Conservation (phyloP, 2,888 invertebrate genomes). For the Kuschelorhynchus macadamiae region DNA sequence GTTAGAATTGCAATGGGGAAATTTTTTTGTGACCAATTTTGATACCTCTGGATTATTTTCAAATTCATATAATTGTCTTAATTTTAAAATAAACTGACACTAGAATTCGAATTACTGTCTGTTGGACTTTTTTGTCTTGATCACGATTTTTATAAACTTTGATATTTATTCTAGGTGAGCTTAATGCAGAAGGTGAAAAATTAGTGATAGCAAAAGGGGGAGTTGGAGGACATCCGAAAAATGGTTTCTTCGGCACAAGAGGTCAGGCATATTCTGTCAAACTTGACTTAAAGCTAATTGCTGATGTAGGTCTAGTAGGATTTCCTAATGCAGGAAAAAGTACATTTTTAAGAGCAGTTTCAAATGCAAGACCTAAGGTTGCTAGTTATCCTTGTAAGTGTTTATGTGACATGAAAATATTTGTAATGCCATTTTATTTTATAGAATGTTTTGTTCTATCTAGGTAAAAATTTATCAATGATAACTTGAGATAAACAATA, state of each 20-base stretch:
- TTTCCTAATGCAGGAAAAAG: slow-evolving; percentile 97
- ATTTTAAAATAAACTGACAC: no score
- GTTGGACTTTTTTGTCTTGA: no score
- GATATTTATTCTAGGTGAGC: slow-evolving; percentile 74
- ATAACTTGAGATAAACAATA: no score
- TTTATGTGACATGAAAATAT: background rate
- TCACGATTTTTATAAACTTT: no score
- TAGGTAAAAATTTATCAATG: no score
- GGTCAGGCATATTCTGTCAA: slow-evolving; percentile 81
- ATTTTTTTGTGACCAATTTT: no score
- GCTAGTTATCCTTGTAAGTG: slow-evolving; percentile 91
- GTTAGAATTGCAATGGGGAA: no score
- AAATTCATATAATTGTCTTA: no score
- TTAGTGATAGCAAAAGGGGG: slow-evolving; percentile 87
- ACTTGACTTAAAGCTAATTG: slow-evolving; percentile 92
- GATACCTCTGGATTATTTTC: no score
- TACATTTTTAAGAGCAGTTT: slow-evolving; percentile 86
- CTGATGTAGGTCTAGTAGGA: slow-evolving; percentile 92
- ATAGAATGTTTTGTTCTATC: no score
- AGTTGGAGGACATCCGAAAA: slow-evolving; percentile 82
- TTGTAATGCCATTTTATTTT: no score
- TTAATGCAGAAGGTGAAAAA: slow-evolving; percentile 78
- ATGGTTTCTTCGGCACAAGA: slow-evolving; percentile 82
- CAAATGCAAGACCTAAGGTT: slow-evolving; percentile 89
- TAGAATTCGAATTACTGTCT: no score